These are phyloP conservation scores for Magallana ariakensis DNA, from an alignment of 1,140 invertebrate species.

Conservation along the genomic window DNA sequence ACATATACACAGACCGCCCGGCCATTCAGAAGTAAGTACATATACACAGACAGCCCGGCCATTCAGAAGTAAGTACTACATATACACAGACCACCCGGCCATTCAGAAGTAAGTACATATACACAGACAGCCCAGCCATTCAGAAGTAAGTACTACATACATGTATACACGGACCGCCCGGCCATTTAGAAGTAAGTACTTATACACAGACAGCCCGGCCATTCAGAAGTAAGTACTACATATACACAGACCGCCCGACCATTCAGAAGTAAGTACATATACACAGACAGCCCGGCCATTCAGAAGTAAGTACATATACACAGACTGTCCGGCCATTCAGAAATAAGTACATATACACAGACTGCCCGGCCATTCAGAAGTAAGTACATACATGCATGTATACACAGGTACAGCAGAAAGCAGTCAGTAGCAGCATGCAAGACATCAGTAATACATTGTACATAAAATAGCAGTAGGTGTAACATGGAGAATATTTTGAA, in stretches of 20 bases:
- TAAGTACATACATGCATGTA: too few relatives aligned
- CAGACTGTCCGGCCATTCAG: conserved; percentile 39
- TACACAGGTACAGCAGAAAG: not conserved
- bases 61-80: too few relatives aligned
- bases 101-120: not conserved
- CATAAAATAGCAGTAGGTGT: too few relatives aligned
- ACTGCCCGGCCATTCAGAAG: conserved; percentile 33
- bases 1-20: too few relatives aligned
- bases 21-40: too few relatives aligned
- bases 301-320: not conserved
- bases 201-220: too few relatives aligned
- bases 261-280: not conserved
- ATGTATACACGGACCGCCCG: conserved; percentile 38
- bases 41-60: too few relatives aligned
- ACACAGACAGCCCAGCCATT: conserved; percentile 42
- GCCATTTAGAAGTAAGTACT: not conserved
- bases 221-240: conserved; percentile 39
- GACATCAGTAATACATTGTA: too few relatives aligned
- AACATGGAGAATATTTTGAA: too few relatives aligned
- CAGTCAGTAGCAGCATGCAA: too few relatives aligned
- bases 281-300: conserved; percentile 43
- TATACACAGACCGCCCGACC: not conserved
- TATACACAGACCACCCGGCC: conserved; percentile 36
- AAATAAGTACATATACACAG: not conserved
- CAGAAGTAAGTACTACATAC: too few relatives aligned